Conservation (phyloP, 1,140 invertebrate genomes). For the Heliconius melpomene region DNA sequence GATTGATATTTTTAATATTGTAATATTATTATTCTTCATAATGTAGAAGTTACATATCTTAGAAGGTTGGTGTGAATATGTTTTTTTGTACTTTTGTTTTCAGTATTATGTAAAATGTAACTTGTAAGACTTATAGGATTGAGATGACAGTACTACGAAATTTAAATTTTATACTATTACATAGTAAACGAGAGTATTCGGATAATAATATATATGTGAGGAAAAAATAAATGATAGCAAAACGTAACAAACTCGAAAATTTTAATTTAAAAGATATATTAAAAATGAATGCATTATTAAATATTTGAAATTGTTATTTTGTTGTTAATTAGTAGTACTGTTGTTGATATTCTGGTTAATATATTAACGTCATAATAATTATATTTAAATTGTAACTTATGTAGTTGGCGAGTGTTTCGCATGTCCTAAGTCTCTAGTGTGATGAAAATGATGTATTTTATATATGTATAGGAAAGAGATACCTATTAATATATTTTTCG, state of each 20-base stretch:
- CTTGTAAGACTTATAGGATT: not conserved
- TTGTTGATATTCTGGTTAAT: not conserved
- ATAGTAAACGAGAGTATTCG: not conserved
- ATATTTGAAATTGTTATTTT: not conserved
- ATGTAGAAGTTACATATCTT: constrained; percentile 57
- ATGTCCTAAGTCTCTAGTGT: constrained; percentile 60
- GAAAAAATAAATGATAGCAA: too few species aligned
- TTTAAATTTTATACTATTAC: not conserved
- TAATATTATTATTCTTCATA: constrained; percentile 16
- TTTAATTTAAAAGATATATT: too few species aligned
- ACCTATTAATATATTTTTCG: constrained; percentile 67
- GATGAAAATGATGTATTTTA: constrained; percentile 59
- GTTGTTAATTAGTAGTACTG: not conserved
- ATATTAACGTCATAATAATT: constrained; percentile 49
- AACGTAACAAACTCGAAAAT: too few species aligned
- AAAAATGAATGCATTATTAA: not conserved
- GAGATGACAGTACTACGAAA: constrained; percentile 9
- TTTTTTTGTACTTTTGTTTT: constrained; percentile 55
- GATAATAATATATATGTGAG: too few species aligned
- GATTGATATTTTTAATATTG: constrained; percentile 29
- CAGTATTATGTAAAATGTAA: constrained; percentile 73
- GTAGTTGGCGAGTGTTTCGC: constrained; percentile 46
- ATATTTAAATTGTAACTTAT: constrained; percentile 47
- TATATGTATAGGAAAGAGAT: constrained; percentile 45
- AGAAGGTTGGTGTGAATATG: constrained; percentile 64